These are phyloP conservation scores for Penelope pileata DNA, from an alignment of 2,113 vertebrate genomes.

Conservation along the genomic window DNA sequence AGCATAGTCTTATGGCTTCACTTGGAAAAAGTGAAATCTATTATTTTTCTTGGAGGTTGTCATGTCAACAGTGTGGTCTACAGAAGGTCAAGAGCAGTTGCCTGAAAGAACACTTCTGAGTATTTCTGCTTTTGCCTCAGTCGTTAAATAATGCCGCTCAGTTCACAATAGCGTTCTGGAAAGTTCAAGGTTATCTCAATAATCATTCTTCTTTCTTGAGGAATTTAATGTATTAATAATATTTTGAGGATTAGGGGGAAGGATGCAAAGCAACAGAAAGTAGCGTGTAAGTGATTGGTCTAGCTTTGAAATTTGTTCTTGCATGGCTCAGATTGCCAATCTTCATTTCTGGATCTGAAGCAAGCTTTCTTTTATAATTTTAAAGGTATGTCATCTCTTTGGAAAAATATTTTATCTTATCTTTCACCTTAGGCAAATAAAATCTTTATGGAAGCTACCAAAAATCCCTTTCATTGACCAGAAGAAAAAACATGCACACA, in stretches of 20 bases:
- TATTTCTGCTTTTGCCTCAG: conserved; percentile 78
- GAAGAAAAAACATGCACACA: rapidly evolving
- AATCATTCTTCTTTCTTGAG: not conserved
- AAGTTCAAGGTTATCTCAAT: conserved; percentile 66
- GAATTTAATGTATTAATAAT: conserved; percentile 72
- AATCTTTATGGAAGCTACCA: not conserved
- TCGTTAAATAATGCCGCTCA: conserved; percentile 77
- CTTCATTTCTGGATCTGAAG: not conserved
- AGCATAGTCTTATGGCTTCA: conserved; percentile 6
- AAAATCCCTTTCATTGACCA: not conserved
- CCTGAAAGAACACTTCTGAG: conserved; percentile 71
- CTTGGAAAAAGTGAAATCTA: conserved; percentile 41
- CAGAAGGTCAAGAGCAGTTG: conserved; percentile 76
- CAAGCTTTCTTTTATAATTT: not conserved
- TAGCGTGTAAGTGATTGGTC: not conserved
- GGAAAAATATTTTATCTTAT: not conserved
- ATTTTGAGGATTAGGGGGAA: not conserved
- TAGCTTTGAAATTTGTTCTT: conserved; percentile 29
- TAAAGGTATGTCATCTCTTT: not conserved
- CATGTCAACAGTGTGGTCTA: conserved; percentile 53
- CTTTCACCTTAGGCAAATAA: not conserved
- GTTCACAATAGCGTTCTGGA: conserved; percentile 66
- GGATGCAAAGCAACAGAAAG: conserved; percentile 22
- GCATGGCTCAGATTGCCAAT: not conserved
- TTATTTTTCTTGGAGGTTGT: conserved; percentile 52